Evolutionary conservation across 2,888 invertebrate species (phyloP).

Genomic region (Cerceris ruficornis): DNA sequence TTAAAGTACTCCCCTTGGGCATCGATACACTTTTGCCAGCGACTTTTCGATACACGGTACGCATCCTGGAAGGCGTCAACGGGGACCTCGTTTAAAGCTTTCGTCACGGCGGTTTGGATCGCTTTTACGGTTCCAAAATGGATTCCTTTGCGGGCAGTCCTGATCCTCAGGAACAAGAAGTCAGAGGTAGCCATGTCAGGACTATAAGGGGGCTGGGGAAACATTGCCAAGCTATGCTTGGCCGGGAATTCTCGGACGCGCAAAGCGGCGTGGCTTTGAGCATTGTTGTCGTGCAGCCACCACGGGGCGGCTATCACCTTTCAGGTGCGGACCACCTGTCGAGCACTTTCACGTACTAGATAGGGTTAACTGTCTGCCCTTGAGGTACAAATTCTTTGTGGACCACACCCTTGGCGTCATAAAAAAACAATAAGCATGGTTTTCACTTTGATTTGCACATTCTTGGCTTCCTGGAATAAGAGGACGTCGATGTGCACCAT

Average conservation of each 20-base stretch:
- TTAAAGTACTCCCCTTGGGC: constrained; percentile 5
- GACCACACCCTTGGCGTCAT: background rate
- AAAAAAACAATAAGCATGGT: background rate
- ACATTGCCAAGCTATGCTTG: too few relatives aligned
- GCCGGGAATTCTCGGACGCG: too few relatives aligned
- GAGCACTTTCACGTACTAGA: background rate
- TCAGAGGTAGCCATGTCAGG: background rate
- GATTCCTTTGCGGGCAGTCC: too few relatives aligned
- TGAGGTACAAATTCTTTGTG: background rate
- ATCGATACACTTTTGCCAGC: constrained; percentile 1
- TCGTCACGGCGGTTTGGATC: too few relatives aligned
- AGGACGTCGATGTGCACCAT: background rate
- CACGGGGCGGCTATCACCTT: background rate
- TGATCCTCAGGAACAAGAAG: background rate
- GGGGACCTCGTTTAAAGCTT: background rate
- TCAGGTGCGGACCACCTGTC: background rate
- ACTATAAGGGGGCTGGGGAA: too few relatives aligned
- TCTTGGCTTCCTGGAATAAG: background rate
- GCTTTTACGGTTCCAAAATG: too few relatives aligned
- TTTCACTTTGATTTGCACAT: background rate
- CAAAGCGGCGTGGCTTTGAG: background rate
- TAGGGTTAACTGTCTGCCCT: background rate
- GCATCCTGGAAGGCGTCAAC: too few relatives aligned
- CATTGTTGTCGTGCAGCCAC: background rate
- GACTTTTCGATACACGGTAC: too few relatives aligned